Percentiles rank a stretch among this genome's conserved stretches.
These are phyloP conservation scores for Heterodera filipjevi DNA, from an alignment of 2,888 invertebrate species.

Conservation along the genomic window DNA sequence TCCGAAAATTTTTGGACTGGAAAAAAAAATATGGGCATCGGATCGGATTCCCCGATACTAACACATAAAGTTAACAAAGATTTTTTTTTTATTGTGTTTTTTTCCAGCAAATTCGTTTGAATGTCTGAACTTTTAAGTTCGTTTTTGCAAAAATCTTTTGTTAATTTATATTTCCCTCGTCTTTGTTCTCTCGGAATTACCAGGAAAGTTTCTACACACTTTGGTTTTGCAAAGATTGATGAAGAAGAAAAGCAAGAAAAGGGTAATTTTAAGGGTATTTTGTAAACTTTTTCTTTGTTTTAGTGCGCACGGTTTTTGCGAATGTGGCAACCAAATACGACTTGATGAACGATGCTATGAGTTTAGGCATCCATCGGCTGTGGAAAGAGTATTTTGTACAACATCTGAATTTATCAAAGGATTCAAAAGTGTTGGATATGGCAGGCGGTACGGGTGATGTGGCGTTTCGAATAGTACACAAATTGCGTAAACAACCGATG, in stretches of 20 bases:
- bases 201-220: conserved; percentile 52
- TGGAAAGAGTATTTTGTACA: conserved; percentile 94
- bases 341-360: conserved; percentile 97
- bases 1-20: too few relatives aligned
- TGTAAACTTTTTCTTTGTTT: conserved; percentile 25
- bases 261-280: conserved; percentile 3
- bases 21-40: too few relatives aligned
- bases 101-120: too few relatives aligned
- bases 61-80: too few relatives aligned
- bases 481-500: conserved; percentile 52
- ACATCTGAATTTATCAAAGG: conserved; percentile 77
- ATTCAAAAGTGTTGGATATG: conserved; percentile 83
- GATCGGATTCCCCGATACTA: too few relatives aligned
- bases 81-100: too few relatives aligned
- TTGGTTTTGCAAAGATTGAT: conserved; percentile 57
- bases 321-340: conserved; percentile 92
- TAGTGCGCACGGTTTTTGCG: conserved; percentile 87
- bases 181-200: not conserved
- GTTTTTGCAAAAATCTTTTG: not conserved
- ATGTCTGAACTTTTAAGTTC: not conserved
- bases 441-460: conserved; percentile 99
- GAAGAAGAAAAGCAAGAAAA: conserved; percentile 55
- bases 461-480: conserved; percentile 78
- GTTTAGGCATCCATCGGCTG: conserved; percentile 86
- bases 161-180: not conserved